Evolutionary conservation across 2,113 vertebrate species (phyloP).

Genomic region (Lepus timidus): DNA sequence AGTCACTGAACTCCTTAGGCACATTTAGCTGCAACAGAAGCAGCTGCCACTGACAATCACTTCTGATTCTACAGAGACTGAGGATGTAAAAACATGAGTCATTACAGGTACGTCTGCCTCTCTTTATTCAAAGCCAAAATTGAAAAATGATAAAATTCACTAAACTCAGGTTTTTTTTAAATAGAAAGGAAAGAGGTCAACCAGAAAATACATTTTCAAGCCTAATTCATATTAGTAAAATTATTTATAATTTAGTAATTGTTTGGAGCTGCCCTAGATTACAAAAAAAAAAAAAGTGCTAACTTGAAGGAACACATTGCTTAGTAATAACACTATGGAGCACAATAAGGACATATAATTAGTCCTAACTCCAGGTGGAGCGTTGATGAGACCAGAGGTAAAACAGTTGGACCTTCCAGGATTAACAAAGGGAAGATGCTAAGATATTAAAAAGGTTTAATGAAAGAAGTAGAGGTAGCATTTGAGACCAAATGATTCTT

Average conservation of each 20-base stretch:
- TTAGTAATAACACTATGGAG: neutral
- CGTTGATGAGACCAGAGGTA: neutral
- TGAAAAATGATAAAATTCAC: constrained; percentile 34
- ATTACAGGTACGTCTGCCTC: constrained; percentile 32
- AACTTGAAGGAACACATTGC: neutral
- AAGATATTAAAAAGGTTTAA: neutral
- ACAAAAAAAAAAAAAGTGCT: neutral
- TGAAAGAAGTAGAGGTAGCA: neutral
- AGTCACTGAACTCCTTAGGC: constrained; percentile 52
- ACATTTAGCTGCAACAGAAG: constrained; percentile 52
- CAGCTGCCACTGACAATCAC: constrained; percentile 50
- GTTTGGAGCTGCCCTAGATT: neutral
- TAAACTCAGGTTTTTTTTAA: constrained; percentile 25
- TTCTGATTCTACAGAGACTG: constrained; percentile 32
- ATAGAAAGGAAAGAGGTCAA: constrained; percentile 31
- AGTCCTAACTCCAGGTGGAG: neutral
- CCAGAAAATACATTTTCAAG: neutral
- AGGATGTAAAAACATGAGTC: constrained; percentile 66
- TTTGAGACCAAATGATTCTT: constrained; percentile 14
- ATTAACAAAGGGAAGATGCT: neutral
- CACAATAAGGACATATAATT: neutral
- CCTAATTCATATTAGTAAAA: neutral
- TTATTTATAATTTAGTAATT: constrained; percentile 19
- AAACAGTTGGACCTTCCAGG: neutral
- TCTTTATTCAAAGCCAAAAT: constrained; percentile 43